Conservation (phyloP, 1,140 invertebrate genomes). For the Drosophila watanabei region DNA sequence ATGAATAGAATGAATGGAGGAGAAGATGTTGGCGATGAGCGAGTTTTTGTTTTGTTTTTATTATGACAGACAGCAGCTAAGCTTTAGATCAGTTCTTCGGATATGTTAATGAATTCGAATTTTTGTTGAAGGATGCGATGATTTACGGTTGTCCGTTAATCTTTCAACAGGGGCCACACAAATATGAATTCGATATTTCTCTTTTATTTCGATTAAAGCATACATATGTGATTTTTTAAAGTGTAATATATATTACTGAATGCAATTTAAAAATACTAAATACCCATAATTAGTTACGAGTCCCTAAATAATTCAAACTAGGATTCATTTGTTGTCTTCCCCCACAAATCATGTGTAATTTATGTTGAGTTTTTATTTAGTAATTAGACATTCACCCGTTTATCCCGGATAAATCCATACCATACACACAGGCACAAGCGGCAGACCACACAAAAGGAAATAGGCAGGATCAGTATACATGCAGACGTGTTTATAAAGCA, state of each 20-base stretch:
- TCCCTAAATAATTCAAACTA: conserved; percentile 28
- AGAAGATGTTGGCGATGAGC: conserved; percentile 47
- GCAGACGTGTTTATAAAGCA: conserved; percentile 19
- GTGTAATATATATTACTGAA: conserved; percentile 43
- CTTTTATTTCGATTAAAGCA: conserved; percentile 61
- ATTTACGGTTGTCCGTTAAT: background rate
- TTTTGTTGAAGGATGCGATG: conserved; percentile 37
- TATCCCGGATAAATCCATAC: conserved; percentile 50
- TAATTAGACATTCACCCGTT: conserved; percentile 60
- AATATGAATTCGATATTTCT: conserved; percentile 51
- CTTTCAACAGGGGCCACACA: conserved; percentile 4
- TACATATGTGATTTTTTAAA: conserved; percentile 68
- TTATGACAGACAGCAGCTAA: conserved; percentile 51
- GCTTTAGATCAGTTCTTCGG: conserved; percentile 31
- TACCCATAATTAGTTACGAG: conserved; percentile 39
- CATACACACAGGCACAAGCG: conserved; percentile 23
- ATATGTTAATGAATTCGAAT: conserved; percentile 45
- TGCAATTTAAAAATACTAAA: conserved; percentile 26
- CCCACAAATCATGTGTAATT: conserved; percentile 72
- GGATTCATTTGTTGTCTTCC: conserved; percentile 74
- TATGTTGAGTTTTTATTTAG: conserved; percentile 77
- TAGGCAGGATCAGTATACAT: conserved; percentile 2
- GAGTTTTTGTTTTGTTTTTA: conserved; percentile 70
- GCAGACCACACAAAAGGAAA: conserved; percentile 15
- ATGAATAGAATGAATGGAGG: background rate